phyloP scores from a whole-genome alignment of 2,113 vertebrate species.

The Nesoenas mayeri region DNA sequence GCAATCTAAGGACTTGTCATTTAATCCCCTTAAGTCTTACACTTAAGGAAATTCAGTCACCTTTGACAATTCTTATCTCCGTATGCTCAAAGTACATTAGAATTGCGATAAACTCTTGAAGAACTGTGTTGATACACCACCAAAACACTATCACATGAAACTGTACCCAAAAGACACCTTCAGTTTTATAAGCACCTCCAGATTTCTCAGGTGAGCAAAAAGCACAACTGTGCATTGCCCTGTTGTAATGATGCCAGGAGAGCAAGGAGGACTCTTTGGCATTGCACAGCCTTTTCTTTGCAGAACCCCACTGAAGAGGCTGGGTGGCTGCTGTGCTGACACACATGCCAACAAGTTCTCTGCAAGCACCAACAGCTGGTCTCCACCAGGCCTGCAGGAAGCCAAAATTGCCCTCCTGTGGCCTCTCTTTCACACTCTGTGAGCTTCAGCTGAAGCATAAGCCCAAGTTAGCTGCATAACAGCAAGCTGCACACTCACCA shows the following conservation, averaged over 20 bases:
- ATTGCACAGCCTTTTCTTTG: background rate
- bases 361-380: fast-evolving
- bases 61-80: background rate
- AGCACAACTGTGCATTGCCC: background rate
- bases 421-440: constrained; percentile 7
- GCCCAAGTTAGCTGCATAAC: background rate
- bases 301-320: background rate
- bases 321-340: background rate
- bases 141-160: background rate
- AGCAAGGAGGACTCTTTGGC: background rate
- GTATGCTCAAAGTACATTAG: background rate
- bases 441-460: constrained; percentile 12
- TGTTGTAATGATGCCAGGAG: background rate
- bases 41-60: background rate
- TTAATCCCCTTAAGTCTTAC: background rate
- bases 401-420: background rate
- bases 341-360: background rate
- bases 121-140: background rate
- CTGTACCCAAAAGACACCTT: background rate
- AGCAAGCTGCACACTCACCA: background rate
- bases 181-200: background rate
- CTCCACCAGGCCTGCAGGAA: background rate
- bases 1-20: background rate
- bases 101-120: background rate
- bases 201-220: background rate